Percentiles rank a stretch among this genome's conserved stretches.
phyloP scores from a whole-genome alignment of 2,113 vertebrate genomes.

The Labrus mixtus region DNA sequence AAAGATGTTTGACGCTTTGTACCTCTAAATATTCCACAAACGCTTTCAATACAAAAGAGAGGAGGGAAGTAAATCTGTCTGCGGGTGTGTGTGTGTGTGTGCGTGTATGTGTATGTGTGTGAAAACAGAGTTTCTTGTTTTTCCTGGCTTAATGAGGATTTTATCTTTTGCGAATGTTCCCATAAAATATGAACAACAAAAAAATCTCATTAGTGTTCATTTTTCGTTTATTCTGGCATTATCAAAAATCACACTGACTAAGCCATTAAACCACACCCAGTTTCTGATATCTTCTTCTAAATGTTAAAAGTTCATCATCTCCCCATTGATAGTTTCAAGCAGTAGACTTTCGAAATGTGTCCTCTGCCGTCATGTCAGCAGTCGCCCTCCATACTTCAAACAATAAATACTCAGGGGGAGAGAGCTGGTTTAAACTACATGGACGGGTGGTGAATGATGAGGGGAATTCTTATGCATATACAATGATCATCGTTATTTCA shows the following conservation, averaged over 20 bases:
- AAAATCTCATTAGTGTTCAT: background rate
- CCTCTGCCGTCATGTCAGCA: constrained; percentile 7
- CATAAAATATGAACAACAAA: constrained; percentile 4
- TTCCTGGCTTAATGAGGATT: constrained; percentile 18
- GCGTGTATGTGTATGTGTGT: background rate
- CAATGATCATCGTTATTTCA: too few relatives aligned
- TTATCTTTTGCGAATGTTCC: constrained; percentile 38
- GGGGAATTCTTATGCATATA: background rate
- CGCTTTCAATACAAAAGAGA: background rate
- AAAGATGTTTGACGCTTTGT: background rate
- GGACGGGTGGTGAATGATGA: background rate
- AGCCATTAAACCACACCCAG: background rate
- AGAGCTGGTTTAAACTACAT: constrained; percentile 4
- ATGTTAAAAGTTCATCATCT: constrained; percentile 18
- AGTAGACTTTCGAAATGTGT: constrained; percentile 20
- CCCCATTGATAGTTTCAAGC: constrained; percentile 18
- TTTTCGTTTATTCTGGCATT: constrained; percentile 12
- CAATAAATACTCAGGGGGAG: constrained; percentile 3
- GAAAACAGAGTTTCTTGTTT: background rate
- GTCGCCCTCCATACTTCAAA: constrained; percentile 28
- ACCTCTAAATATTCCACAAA: background rate
- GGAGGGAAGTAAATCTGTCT: constrained; percentile 1
- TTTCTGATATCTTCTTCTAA: constrained; percentile 7
- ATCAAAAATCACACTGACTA: constrained; percentile 22
- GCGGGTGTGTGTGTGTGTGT: too few relatives aligned